Conservation (phyloP, 1,140 invertebrate genomes). For the Aphidius gifuensis region DNA sequence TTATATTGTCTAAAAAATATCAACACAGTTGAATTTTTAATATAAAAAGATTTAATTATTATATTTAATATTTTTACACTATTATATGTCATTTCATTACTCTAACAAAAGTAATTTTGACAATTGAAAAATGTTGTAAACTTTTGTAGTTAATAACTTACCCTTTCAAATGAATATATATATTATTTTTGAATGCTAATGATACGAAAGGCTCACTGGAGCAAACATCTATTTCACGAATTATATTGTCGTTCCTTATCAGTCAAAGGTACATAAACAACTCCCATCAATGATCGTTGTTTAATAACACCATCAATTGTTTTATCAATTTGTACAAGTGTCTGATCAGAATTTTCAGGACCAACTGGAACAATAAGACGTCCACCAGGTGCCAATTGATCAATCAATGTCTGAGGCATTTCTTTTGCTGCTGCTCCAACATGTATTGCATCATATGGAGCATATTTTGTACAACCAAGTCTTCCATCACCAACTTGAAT, state of each 20-base stretch:
- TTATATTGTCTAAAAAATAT: too few species aligned
- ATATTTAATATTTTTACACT: too few species aligned
- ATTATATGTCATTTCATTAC: too few species aligned
- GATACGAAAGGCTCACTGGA: conserved; percentile 29
- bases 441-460: conserved; percentile 90
- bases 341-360: conserved; percentile 74
- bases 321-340: conserved; percentile 85
- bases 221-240: conserved; percentile 42
- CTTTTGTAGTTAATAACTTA: too few species aligned
- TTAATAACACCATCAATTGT: conserved; percentile 72
- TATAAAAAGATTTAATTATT: too few species aligned
- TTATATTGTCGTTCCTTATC: conserved; percentile 71
- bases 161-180: not conserved
- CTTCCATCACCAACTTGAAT: conserved; percentile 79
- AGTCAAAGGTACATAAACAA: conserved; percentile 95
- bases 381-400: conserved; percentile 78
- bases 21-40: too few species aligned
- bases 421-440: conserved; percentile 85
- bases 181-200: not conserved
- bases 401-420: conserved; percentile 67
- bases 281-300: conserved; percentile 85
- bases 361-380: conserved; percentile 91
- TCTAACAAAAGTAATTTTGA: too few species aligned
- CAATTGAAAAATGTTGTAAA: too few species aligned
- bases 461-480: conserved; percentile 67